Conservation (phyloP, 2,113 vertebrate genomes). For the Plecotus auritus region DNA sequence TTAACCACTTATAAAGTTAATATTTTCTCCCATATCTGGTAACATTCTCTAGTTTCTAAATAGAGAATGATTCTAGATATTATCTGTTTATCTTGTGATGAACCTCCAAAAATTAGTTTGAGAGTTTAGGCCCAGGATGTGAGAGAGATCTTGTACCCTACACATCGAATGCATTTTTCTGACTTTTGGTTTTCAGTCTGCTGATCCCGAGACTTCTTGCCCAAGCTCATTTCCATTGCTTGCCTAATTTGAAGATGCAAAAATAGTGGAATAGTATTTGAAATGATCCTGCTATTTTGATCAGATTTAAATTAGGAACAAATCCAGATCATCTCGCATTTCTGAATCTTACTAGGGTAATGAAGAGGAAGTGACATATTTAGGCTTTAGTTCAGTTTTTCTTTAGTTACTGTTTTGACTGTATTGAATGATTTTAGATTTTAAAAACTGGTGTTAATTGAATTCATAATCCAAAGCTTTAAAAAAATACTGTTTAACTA, state of each 20-base stretch:
- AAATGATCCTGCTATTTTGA: constrained; percentile 32
- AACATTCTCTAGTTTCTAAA: neutral
- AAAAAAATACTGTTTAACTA: neutral
- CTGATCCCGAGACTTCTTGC: neutral
- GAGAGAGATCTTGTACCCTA: neutral
- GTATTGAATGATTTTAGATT: constrained; percentile 22
- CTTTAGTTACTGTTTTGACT: constrained; percentile 36
- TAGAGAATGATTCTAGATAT: neutral
- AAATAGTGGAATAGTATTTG: constrained; percentile 43
- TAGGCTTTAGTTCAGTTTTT: constrained; percentile 24
- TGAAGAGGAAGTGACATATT: neutral
- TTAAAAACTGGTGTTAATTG: constrained; percentile 26
- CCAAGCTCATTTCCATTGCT: constrained; percentile 33
- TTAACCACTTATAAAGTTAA: neutral
- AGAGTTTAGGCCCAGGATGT: neutral
- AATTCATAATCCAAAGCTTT: neutral
- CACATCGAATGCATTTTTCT: neutral
- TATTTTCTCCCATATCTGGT: neutral
- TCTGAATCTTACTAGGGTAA: neutral
- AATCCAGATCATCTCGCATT: constrained; percentile 30
- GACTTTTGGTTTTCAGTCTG: neutral
- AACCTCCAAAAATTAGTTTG: neutral
- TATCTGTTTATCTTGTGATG: neutral
- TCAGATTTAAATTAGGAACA: constrained; percentile 34
- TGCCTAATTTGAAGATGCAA: constrained; percentile 35